phyloP scores from a whole-genome alignment of 1,140 invertebrate genomes.

The Brachionus plicatilis region DNA sequence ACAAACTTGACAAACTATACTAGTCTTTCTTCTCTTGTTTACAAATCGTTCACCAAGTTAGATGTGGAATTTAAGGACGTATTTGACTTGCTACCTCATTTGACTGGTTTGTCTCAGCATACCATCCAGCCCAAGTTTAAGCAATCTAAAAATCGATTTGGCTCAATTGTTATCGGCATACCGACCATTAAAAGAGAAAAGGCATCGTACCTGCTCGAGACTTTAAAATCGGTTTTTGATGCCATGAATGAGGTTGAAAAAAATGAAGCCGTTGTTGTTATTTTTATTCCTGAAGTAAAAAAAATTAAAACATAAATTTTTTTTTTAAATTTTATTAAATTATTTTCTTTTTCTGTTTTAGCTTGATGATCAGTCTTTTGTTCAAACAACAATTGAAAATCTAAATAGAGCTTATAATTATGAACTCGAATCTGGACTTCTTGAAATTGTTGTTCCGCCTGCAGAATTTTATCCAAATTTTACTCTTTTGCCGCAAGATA shows the following conservation, averaged over 20 bases:
- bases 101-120: neutral
- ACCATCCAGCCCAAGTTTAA: constrained; percentile 34
- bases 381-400: constrained; percentile 54
- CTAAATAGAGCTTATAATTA: constrained; percentile 68
- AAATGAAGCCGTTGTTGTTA: constrained; percentile 75
- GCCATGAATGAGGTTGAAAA: constrained; percentile 71
- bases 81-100: constrained; percentile 20
- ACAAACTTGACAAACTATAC: constrained; percentile 16
- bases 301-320: neutral
- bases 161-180: constrained; percentile 75
- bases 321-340: neutral
- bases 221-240: constrained; percentile 76
- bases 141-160: constrained; percentile 46
- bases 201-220: constrained; percentile 79
- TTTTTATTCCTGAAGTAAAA: constrained; percentile 76
- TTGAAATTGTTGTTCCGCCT: constrained; percentile 82
- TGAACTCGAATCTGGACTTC: constrained; percentile 70
- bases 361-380: constrained; percentile 53
- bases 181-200: constrained; percentile 82
- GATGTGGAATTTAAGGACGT: constrained; percentile 6
- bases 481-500: constrained; percentile 62
- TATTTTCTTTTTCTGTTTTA: constrained; percentile 45
- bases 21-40: constrained; percentile 6
- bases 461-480: constrained; percentile 82
- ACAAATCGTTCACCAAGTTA: constrained; percentile 39